Percentiles rank a stretch among this genome's conserved stretches.
phyloP scores from a whole-genome alignment of 2,888 invertebrate species.

The Apantesis nais region DNA sequence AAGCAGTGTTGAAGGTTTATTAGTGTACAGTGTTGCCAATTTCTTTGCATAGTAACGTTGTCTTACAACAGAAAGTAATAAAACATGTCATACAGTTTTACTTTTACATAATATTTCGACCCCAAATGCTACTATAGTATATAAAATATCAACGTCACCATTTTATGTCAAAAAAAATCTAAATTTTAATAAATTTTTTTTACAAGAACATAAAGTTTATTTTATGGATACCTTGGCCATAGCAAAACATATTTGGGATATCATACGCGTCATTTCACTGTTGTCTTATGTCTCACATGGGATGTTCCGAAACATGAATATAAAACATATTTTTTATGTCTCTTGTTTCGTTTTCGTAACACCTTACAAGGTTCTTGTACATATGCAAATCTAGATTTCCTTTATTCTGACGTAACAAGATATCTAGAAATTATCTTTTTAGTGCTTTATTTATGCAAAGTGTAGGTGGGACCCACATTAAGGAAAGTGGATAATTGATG shows the following conservation, averaged over 20 bases:
- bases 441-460: not conserved
- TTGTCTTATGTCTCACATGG: constrained; percentile 37
- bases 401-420: constrained; percentile 5
- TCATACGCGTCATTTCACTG: constrained; percentile 37
- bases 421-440: not conserved
- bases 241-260: constrained; percentile 23
- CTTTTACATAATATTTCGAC: not conserved
- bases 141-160: not conserved
- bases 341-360: constrained; percentile 36
- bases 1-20: too few species aligned
- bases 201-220: constrained; percentile 11
- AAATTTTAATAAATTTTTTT: constrained; percentile 15
- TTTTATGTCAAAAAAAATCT: not conserved
- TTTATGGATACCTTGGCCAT: constrained; percentile 32
- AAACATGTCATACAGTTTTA: not conserved
- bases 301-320: constrained; percentile 40
- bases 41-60: too few species aligned
- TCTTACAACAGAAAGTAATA: not conserved
- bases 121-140: not conserved
- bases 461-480: not conserved
- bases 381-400: constrained; percentile 8
- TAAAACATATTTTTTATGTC: constrained; percentile 46
- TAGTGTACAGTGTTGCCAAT: too few species aligned
- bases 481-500: too few species aligned
- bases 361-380: constrained; percentile 37